Evolutionary conservation across 37 sponge, comb jelly and placozoan genomes (phyloP).

Genomic region (Oscarella lobularis): DNA sequence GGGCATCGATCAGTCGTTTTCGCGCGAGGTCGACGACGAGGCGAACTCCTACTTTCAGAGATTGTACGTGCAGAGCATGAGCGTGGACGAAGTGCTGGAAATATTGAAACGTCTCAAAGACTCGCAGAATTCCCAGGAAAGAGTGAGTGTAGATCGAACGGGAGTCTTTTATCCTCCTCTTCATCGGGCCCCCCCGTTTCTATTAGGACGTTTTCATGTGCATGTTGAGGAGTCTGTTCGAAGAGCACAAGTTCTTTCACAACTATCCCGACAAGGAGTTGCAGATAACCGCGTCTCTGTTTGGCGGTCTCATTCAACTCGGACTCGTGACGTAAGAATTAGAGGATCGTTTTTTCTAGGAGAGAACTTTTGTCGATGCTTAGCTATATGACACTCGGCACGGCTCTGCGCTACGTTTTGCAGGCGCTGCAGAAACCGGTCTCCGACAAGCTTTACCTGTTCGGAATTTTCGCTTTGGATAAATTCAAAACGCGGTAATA

Average conservation of each 20-base stretch:
- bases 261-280: slow-evolving; percentile 96
- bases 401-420: slow-evolving; percentile 78
- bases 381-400: slow-evolving; percentile 66
- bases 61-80: slow-evolving; percentile 56
- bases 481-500: slow-evolving; percentile 54
- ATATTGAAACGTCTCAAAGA: slow-evolving; percentile 76
- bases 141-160: no score
- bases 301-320: slow-evolving; percentile 96
- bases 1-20: slow-evolving; percentile 29
- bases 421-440: slow-evolving; percentile 81
- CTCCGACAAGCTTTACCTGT: slow-evolving; percentile 71
- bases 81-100: slow-evolving; percentile 66
- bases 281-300: slow-evolving; percentile 90
- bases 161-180: background rate
- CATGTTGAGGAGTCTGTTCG: slow-evolving; percentile 92
- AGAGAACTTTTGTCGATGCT: background rate
- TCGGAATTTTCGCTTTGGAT: slow-evolving; percentile 91
- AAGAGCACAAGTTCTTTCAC: slow-evolving; percentile 96
- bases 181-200: slow-evolving; percentile 2
- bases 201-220: slow-evolving; percentile 77
- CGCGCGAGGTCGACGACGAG: slow-evolving; percentile 86
- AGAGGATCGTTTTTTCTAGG: background rate
- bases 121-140: slow-evolving; percentile 66
- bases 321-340: slow-evolving; percentile 86
- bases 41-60: slow-evolving; percentile 90